Evolutionary conservation across 2,888 invertebrate genomes (phyloP).

Genomic region (Leucoptera coffeella): DNA sequence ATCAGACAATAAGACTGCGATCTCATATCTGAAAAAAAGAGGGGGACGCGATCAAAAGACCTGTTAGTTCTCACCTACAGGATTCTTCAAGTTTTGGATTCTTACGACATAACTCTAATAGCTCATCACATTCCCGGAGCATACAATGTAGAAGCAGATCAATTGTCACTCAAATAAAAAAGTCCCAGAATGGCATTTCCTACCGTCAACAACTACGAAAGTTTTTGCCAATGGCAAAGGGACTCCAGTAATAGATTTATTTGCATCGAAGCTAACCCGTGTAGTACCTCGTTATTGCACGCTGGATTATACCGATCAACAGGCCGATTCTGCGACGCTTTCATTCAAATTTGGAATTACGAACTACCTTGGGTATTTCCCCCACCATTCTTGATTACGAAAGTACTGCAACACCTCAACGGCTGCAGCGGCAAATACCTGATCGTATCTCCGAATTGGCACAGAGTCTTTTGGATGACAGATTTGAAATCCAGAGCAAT

Average conservation of each 20-base stretch:
- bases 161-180: conserved; percentile 5
- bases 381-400: conserved; percentile 5
- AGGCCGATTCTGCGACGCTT: conserved; percentile 5
- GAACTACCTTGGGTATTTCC: conserved; percentile 7
- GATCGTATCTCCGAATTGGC: conserved; percentile 1
- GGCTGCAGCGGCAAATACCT: conserved; percentile 4
- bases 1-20: conserved; percentile 8
- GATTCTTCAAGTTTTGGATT: conserved; percentile 1
- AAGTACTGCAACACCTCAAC: conserved; percentile 6
- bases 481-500: conserved; percentile 1
- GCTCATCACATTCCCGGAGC: conserved; percentile 1
- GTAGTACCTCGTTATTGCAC: conserved; percentile 6
- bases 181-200: conserved; percentile 9
- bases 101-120: background rate
- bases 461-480: conserved; percentile 1
- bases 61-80: conserved; percentile 5
- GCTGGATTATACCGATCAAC: conserved; percentile 3
- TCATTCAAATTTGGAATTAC: conserved; percentile 4
- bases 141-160: conserved; percentile 1
- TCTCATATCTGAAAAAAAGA: conserved; percentile 8
- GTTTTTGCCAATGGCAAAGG: conserved; percentile 9
- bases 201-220: conserved; percentile 3
- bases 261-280: conserved; percentile 5
- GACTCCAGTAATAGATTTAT: conserved; percentile 7
- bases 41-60: conserved; percentile 7